Evolutionary conservation across 2,888 invertebrate genomes (phyloP), one percentile per base, ranked within the genome.

Genomic region (Leptothorax acervorum): DNA sequence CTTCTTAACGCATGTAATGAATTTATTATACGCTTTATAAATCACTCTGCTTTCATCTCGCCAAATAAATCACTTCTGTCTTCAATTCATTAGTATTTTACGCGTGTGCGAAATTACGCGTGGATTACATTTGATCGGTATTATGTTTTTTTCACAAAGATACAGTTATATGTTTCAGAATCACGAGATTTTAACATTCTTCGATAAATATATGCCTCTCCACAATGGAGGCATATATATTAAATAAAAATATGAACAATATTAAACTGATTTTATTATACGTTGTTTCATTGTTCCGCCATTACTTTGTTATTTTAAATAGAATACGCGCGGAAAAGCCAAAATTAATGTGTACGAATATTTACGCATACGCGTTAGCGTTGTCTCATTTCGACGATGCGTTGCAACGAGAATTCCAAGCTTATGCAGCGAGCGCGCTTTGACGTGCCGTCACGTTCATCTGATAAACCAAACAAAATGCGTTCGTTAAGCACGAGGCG

Each of bases 401-500:
- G 23, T 62, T 3, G 23, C 48, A 39, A 73, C n/a, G 28, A 28
- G 60, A 71, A 51, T 81, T 48, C 48, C 60, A 28, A 60, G 73
- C 12, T 71, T 62, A 28, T 48, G 60, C 48, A 65, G 31, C 55
- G 3, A 15, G 31, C 48, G 48, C 4, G n/a, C 42, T 81, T 71
- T 39, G 39, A 60, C 51, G 18, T 81, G 39, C 71, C 51, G 51
- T 62, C 60, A 81, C 60, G 60, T 71, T 81, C 48, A 51, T 62
- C 39, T 78, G 68, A 78, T 78, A 68, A 78, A 79, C 53, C 79
- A 79, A 71, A 79, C n/a, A 68, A 78, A 78, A 68, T 45, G 45
- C 48, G 60, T 51, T 81, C 60, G 28, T 73, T 48, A 60, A 45
- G 18, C 73, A 31, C 23, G 60, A 79, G 73, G n/a, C 12, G 39